Evolutionary conservation across 2,888 invertebrate genomes (phyloP), one percentile per base, ranked within the genome.

Genomic region (Lasius platythorax): DNA sequence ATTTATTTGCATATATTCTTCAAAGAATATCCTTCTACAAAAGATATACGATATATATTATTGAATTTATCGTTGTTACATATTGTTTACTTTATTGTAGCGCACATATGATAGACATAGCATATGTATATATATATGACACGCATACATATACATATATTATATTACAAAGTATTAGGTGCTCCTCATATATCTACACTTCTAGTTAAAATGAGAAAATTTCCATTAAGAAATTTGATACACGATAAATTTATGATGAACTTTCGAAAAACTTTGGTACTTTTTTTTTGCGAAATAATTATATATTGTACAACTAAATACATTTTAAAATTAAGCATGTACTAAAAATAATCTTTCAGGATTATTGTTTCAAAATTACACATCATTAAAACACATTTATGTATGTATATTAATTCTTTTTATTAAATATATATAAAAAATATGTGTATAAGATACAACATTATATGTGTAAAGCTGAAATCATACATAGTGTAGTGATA

Each of bases 361-460:
- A 78, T 61, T 33, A 50, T 4, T 9, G 15, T 18, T 73, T 18
- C 33, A 72, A 23, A 56, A 37, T 53, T 50, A 37, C 8, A 28
- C 12, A 15, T 23, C 4, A 79, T 81, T 81, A 81, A 73, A 72
- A 61, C 61, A 81, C 61, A 56, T 37, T 30, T 46, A 73, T 72
- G 58, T 78, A 68, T 87, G 78, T 74, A 84, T 89, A 87, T 88
- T 87, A 88, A 88, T 89, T 88, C 89, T 92, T 92, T 94, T 95
- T 94, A 94, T 95, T 95, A 95, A 94, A 94, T 94, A 94, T 93
- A 93, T 94, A 94, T 94, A 94, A 94, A 95, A 95, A 94, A 95
- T 95, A 94, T 94, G 93, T 95, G 91, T 95, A 94, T 94, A 93
- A 93, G 91, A 93, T 93, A 94, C 93, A 94, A 94, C 91, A 92